A percentile compares a stretch with the other conserved stretches of the same genome.
Conservation (phyloP, 2,888 invertebrate species). For the Cepaea hortensis region DNA sequence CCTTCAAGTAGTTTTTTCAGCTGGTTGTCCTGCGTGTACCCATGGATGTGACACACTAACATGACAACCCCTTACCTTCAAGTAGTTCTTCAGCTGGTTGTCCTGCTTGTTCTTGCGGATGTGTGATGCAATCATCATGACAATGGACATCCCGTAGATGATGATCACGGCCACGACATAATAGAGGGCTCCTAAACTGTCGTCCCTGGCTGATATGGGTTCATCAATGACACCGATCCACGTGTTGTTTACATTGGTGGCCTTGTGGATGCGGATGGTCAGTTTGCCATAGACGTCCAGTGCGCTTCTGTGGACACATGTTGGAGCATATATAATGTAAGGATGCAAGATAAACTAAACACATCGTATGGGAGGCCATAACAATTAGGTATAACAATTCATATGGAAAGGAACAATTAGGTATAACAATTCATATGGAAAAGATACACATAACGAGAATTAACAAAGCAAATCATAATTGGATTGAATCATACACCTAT, state of each 20-base stretch:
- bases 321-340: background rate
- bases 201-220: constrained; percentile 57
- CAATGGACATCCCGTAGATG: constrained; percentile 74
- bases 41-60: too few relatives aligned
- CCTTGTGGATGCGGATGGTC: constrained; percentile 61
- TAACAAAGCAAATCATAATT: too few relatives aligned
- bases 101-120: constrained; percentile 74
- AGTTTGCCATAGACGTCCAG: constrained; percentile 61
- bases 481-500: too few relatives aligned
- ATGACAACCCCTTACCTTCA: constrained; percentile 57
- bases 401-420: too few relatives aligned
- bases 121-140: constrained; percentile 76
- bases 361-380: too few relatives aligned
- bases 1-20: too few relatives aligned
- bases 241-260: constrained; percentile 59
- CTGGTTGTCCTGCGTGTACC: too few relatives aligned
- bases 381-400: too few relatives aligned
- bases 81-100: constrained; percentile 70
- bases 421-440: too few relatives aligned
- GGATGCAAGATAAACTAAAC: too few relatives aligned
- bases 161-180: constrained; percentile 75
- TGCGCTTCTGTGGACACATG: constrained; percentile 48
- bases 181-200: constrained; percentile 73
- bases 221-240: constrained; percentile 65
- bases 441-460: too few relatives aligned